Evolutionary conservation across 2,888 invertebrate genomes (phyloP), one percentile per base, ranked within the genome.

Genomic region (Apamea anceps): DNA sequence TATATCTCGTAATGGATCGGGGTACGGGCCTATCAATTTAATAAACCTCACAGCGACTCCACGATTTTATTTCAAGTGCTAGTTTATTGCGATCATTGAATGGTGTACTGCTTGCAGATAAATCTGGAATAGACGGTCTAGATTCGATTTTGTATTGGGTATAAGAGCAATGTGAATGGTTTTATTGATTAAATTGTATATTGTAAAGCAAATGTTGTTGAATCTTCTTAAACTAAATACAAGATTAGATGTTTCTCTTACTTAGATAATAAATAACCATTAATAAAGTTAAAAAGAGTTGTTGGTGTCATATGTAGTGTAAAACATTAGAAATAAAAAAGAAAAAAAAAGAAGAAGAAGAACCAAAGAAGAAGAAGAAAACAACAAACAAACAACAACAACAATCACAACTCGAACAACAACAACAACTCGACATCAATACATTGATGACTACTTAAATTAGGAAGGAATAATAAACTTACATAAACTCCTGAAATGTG

Each of bases 11-110:
- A 94, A 94, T 93, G 90, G 90, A 93, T 91, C 89, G 91, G 85
- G 89, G 90, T 90, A 90, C 90, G 91, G 90, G 93, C 90, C 94
- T 93, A 95, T 95, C 94, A 95, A 95, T 95, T 95, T 94, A 94
- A 93, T 93, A 93, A 92, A 91, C 92, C 93, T 79, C 83, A 85
- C 82, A 87, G 80, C 84, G 77, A 91, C 92, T 92, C 91, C 92
- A 91, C 92, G 93, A 94, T 95, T 95, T 95, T 94, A 95, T 95
- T 95, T 93, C 94, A 92, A 94, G 93, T 93, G 91, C 90, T 93
- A 93, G 92, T 94, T 95, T 95, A 95, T 95, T 94, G 91, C 92
- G 91, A 90, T 93, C 91, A 92, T 93, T 93, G 92, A 92, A 86
- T 72, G 68, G 94, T 93, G 94, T 95, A 96, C 91, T 83, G 95